Conservation (phyloP, 1,140 invertebrate genomes). For the Drosophila punjabiensis region DNA sequence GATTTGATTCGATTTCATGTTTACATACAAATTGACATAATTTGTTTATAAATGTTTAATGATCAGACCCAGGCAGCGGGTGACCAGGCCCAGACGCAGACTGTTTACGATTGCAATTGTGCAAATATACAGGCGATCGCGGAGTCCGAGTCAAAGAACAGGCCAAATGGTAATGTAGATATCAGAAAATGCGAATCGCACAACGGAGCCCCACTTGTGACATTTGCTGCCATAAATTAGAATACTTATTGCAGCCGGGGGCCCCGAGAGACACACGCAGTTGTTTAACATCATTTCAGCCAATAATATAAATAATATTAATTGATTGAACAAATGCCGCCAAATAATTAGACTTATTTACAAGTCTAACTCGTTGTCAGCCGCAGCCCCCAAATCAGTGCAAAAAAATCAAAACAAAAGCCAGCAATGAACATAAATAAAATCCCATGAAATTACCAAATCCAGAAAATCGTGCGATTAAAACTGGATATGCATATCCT, state of each 20-base stretch:
- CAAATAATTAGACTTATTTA: conserved; percentile 49
- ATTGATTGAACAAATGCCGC: conserved; percentile 33
- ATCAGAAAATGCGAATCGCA: conserved; percentile 49
- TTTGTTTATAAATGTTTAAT: conserved; percentile 79
- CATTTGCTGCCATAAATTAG: conserved; percentile 36
- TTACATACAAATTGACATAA: conserved; percentile 82
- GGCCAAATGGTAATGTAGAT: conserved; percentile 62
- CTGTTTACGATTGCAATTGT: conserved; percentile 47
- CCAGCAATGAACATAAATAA: conserved; percentile 18
- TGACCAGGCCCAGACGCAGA: conserved; percentile 40
- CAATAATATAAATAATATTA: conserved; percentile 54
- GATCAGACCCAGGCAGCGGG: conserved; percentile 40
- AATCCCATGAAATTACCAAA: conserved; percentile 19
- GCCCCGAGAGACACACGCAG: conserved; percentile 1
- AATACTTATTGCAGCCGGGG: conserved; percentile 23
- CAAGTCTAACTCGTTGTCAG: conserved; percentile 44
- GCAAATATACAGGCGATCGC: conserved; percentile 41
- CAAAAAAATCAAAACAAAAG: conserved; percentile 7
- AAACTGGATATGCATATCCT: conserved; percentile 60
- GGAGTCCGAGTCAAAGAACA: conserved; percentile 33
- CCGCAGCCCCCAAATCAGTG: conserved; percentile 6
- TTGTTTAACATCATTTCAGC: conserved; percentile 31
- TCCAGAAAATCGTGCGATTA: conserved; percentile 30
- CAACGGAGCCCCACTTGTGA: neutral
- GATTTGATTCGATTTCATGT: conserved; percentile 61